Percentiles rank a stretch among this genome's conserved stretches.
Evolutionary conservation across 2,797 vertebrate species (phyloP).

Genomic region (Anniella stebbinsi): DNA sequence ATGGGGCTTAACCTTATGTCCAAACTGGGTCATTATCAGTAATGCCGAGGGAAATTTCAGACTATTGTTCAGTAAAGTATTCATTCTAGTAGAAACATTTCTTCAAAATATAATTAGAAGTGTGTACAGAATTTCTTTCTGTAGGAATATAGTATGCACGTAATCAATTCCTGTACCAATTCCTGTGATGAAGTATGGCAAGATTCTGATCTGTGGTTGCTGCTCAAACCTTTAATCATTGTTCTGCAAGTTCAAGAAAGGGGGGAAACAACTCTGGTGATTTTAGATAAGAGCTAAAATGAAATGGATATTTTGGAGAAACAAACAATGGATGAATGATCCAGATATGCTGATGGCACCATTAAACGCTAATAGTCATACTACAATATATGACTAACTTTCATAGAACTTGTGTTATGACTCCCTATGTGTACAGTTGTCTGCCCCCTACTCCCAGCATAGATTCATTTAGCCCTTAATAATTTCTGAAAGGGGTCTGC

Average conservation of each 20-base stretch:
- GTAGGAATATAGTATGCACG: too few relatives aligned
- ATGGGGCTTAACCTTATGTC: background rate
- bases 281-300: slow-evolving; percentile 38
- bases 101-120: slow-evolving; percentile 60
- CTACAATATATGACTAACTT: slow-evolving; percentile 20
- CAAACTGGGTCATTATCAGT: fast-evolving
- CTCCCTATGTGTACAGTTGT: background rate
- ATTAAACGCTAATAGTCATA: slow-evolving; percentile 24
- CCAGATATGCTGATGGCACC: slow-evolving; percentile 12
- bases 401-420: too few relatives aligned
- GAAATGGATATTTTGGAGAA: slow-evolving; percentile 38
- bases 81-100: slow-evolving; percentile 50
- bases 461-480: background rate
- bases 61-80: slow-evolving; percentile 53
- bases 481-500: background rate
- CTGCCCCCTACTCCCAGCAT: background rate
- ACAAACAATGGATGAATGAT: background rate
- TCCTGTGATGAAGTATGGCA: slow-evolving; percentile 28
- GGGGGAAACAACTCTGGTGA: slow-evolving; percentile 30
- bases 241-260: slow-evolving; percentile 49
- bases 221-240: slow-evolving; percentile 52
- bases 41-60: slow-evolving; percentile 52
- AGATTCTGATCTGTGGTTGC: slow-evolving; percentile 41
- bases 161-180: slow-evolving; percentile 43
- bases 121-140: background rate